Percentiles rank a stretch among this genome's conserved stretches.
Evolutionary conservation across 1,140 invertebrate species (phyloP).

Genomic region (Trichogramma pretiosum): DNA sequence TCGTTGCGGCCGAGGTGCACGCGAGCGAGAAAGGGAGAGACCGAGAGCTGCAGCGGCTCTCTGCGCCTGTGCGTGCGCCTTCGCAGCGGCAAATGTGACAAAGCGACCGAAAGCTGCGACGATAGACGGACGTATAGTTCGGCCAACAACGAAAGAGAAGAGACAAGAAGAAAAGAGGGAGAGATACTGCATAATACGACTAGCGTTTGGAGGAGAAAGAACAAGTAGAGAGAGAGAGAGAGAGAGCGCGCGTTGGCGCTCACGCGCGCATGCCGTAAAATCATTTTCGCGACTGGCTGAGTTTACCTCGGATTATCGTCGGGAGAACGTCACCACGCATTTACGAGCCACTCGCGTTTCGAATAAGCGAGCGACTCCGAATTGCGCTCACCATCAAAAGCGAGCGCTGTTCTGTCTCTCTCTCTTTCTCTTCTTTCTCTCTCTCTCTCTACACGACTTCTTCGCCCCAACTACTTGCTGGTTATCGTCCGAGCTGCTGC

Average conservation of each 20-base stretch:
- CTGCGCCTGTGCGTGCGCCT: too few species aligned
- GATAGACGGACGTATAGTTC: too few species aligned
- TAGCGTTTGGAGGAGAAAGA: not conserved
- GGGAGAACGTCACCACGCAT: not conserved
- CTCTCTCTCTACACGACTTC: too few species aligned
- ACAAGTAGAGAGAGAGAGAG: not conserved
- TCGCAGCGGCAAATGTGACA: too few species aligned
- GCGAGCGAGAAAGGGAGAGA: conserved; percentile 12
- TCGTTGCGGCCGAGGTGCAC: too few species aligned
- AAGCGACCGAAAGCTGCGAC: too few species aligned
- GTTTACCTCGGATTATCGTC: conserved; percentile 4
- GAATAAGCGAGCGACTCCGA: too few species aligned
- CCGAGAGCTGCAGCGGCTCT: not conserved
- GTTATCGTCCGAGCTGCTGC: not conserved
- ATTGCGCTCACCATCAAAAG: too few species aligned
- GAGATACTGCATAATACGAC: too few species aligned
- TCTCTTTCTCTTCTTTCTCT: not conserved
- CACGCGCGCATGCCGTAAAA: conserved; percentile 1
- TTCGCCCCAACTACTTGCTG: not conserved
- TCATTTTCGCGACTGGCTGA: conserved; percentile 4
- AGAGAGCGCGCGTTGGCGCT: not conserved
- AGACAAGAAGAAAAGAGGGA: not conserved
- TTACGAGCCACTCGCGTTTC: too few species aligned
- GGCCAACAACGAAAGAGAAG: not conserved
- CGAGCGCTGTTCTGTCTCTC: not conserved